These are phyloP conservation scores for Drosophila suboccidentalis DNA, from an alignment of 2,888 invertebrate genomes.

Conservation along the genomic window DNA sequence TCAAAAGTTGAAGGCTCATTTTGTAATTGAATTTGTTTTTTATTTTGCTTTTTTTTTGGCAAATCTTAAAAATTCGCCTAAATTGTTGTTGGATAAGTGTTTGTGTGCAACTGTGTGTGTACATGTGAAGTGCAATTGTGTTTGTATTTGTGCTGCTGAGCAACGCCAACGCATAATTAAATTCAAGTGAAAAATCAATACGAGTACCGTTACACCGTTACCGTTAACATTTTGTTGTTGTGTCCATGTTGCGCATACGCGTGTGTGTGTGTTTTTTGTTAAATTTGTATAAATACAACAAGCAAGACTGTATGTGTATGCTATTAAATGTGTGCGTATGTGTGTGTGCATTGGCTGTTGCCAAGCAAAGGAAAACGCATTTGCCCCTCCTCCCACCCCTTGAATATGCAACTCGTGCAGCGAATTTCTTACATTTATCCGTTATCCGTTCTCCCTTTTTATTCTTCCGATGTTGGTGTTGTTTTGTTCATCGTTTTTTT, in stretches of 20 bases:
- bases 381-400: background rate
- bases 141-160: slow-evolving; percentile 10
- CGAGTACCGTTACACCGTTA: slow-evolving; percentile 55
- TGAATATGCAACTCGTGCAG: slow-evolving; percentile 28
- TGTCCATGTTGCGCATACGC: slow-evolving; percentile 43
- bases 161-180: slow-evolving; percentile 51
- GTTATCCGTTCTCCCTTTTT: slow-evolving; percentile 34
- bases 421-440: slow-evolving; percentile 30
- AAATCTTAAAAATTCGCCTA: background rate
- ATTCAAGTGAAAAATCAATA: slow-evolving; percentile 62
- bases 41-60: background rate
- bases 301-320: background rate
- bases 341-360: slow-evolving; percentile 36
- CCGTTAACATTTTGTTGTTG: slow-evolving; percentile 53
- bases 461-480: slow-evolving; percentile 11
- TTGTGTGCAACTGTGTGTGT: slow-evolving; percentile 7
- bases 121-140: slow-evolving; percentile 3
- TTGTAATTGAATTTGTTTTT: background rate
- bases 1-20: background rate
- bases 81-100: slow-evolving; percentile 6
- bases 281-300: background rate
- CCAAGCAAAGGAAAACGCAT: slow-evolving; percentile 35
- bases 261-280: slow-evolving; percentile 16
- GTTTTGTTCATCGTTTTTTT: slow-evolving; percentile 15
- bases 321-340: slow-evolving; percentile 2